These are phyloP conservation scores for Trichogramma dendrolimi DNA, from an alignment of 2,888 invertebrate species.

Conservation along the genomic window DNA sequence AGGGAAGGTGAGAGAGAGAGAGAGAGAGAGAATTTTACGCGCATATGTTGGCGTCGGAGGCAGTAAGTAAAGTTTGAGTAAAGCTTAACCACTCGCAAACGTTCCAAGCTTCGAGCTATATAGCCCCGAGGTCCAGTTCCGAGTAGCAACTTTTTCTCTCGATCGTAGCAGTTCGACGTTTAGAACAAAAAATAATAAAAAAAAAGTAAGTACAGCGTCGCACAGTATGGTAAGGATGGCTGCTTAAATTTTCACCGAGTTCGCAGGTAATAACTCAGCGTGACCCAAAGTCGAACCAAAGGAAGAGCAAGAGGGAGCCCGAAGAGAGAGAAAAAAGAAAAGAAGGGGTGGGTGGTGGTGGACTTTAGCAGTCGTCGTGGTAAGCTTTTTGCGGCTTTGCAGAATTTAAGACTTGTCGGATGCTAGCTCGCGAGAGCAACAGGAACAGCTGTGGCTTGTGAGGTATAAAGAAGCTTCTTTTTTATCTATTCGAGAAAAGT, in stretches of 20 bases:
- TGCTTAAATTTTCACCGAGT: slow-evolving; percentile 26
- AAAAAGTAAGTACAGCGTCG: not conserved
- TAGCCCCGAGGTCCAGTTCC: not conserved
- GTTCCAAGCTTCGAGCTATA: slow-evolving; percentile 6
- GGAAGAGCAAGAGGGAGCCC: not conserved
- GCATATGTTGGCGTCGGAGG: too few relatives aligned
- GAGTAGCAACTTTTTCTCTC: not conserved
- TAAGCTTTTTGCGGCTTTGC: too few relatives aligned
- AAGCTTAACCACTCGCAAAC: not conserved
- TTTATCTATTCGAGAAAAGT: too few relatives aligned
- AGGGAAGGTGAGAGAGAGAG: too few relatives aligned
- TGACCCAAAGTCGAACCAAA: slow-evolving; percentile 17
- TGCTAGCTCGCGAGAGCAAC: too few relatives aligned
- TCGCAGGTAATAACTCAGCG: slow-evolving; percentile 27
- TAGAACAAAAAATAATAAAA: not conserved
- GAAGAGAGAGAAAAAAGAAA: not conserved
- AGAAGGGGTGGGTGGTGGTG: not conserved
- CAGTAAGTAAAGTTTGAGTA: too few relatives aligned
- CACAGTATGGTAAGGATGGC: slow-evolving; percentile 1
- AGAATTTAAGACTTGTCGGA: too few relatives aligned
- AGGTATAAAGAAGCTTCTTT: too few relatives aligned
- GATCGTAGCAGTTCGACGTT: not conserved
- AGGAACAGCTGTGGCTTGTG: too few relatives aligned
- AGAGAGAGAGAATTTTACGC: too few relatives aligned
- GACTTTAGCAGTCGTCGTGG: too few relatives aligned